Evolutionary conservation across 2,888 invertebrate genomes (phyloP).

Genomic region (Trisateles emortualis): DNA sequence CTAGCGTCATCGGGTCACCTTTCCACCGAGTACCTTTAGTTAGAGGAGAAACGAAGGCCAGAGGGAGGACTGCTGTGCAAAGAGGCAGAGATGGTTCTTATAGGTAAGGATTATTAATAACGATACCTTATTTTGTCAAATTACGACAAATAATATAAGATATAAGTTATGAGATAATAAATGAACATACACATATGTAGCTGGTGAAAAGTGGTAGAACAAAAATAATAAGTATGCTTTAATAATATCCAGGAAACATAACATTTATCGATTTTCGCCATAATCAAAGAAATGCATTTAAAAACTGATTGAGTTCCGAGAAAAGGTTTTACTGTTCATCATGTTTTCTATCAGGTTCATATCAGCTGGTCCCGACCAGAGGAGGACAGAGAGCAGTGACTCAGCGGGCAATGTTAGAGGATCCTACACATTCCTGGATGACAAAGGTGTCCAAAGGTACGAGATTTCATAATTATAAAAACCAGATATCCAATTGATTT

Average conservation of each 20-base stretch:
- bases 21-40: slow-evolving; percentile 89
- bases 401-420: slow-evolving; percentile 91
- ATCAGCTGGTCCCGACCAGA: slow-evolving; percentile 92
- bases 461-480: background rate
- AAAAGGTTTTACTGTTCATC: background rate
- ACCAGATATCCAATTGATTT: too few relatives aligned
- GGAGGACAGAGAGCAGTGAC: slow-evolving; percentile 91
- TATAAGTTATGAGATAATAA: too few relatives aligned
- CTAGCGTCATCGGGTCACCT: slow-evolving; percentile 88
- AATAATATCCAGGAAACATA: too few relatives aligned
- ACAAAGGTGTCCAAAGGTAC: slow-evolving; percentile 91
- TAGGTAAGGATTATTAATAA: slow-evolving; percentile 67
- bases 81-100: slow-evolving; percentile 91
- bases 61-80: slow-evolving; percentile 91
- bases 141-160: too few relatives aligned
- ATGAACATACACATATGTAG: too few relatives aligned
- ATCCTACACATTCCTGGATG: slow-evolving; percentile 92
- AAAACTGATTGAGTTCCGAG: too few relatives aligned
- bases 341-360: slow-evolving; percentile 85
- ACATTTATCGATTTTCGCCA: too few relatives aligned
- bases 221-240: too few relatives aligned
- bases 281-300: too few relatives aligned
- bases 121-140: too few relatives aligned
- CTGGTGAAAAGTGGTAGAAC: too few relatives aligned
- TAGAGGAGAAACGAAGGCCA: slow-evolving; percentile 87